Evolutionary conservation across 53 echinoderm and acorn worm species (phyloP), one percentile per base, ranked within the genome.

Genomic region (Temnopleurus reevesii): DNA sequence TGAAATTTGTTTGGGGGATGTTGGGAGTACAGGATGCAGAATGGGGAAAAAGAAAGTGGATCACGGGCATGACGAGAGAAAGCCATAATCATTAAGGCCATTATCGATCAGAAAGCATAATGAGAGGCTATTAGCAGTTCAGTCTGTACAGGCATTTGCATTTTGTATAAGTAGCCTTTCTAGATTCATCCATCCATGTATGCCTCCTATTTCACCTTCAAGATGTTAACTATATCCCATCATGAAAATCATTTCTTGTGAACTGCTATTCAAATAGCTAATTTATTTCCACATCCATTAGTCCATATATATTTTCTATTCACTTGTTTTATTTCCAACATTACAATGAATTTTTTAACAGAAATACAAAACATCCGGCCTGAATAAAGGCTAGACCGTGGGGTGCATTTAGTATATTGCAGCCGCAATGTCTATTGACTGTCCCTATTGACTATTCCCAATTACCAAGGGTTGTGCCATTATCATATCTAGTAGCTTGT

Each of bases 41-140:
- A 51, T 54, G 28, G 23, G 35, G 19, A 54, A 3, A 55, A 12
- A 82, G 82, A 55, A 31, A 55, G 79, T 55, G 38, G 3, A 77
- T 36, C 5, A 77, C 21, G 26, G 57, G 34, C 12, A 33, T 26
- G 36, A 53, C 13, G 31, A 23, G 1, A 24, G 85, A 60, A 46
- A 60, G 8, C 31, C 55, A 83, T 36, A 36, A 83, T 85, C 85
- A 60, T 85, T 85, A 85, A 58, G 2, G 61, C 45, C 45, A 44
- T 85, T 59, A 85, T 85, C 45, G 85, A 85, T 85, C 85, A 85
- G 85, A 41, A 19, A 58, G 59, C 59, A 60, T 85, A 85, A 85
- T 85, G 85, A 85, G 44, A 43, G 85, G 85, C 85, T 59, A 85
- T 85, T 85, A 85, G 60, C 85, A 38, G 55, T 19, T 53, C 55